A percentile compares a stretch with the other conserved stretches of the same genome.
phyloP scores from a whole-genome alignment of 2,797 vertebrate genomes.

The Aldrovandia affinis region DNA sequence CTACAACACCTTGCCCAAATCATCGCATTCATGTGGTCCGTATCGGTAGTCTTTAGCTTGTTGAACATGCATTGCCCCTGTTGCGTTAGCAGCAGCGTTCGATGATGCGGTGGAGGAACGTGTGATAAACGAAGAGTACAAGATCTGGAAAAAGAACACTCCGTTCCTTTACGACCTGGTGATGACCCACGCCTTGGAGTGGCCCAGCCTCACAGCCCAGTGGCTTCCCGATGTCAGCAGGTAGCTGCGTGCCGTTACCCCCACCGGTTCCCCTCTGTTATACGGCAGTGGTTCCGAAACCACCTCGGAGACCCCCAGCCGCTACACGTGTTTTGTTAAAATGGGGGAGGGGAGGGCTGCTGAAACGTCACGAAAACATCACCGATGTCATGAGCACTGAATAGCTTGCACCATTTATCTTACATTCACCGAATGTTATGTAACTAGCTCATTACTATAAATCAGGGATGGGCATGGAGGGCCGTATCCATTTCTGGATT shows the following conservation, averaged over 20 bases:
- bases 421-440: too few relatives aligned
- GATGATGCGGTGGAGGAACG: conserved; percentile 97
- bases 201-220: conserved; percentile 96
- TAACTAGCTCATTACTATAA: too few relatives aligned
- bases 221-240: conserved; percentile 98
- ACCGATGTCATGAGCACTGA: too few relatives aligned
- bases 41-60: background rate
- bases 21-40: background rate
- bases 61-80: background rate
- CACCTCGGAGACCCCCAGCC: too few relatives aligned
- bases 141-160: conserved; percentile 99
- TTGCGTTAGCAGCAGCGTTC: conserved; percentile 82
- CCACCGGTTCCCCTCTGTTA: background rate
- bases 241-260: conserved; percentile 60
- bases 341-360: too few relatives aligned
- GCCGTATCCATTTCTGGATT: too few relatives aligned
- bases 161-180: conserved; percentile 96
- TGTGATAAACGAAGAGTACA: conserved; percentile 97
- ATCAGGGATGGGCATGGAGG: too few relatives aligned
- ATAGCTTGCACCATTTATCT: too few relatives aligned
- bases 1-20: background rate
- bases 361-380: too few relatives aligned
- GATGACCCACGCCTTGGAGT: conserved; percentile 97
- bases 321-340: too few relatives aligned
- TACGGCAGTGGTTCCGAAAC: background rate